A percentile compares a stretch with the other conserved stretches of the same genome.
Evolutionary conservation across 2,888 invertebrate species (phyloP).

Genomic region (Drosophila koepferae): DNA sequence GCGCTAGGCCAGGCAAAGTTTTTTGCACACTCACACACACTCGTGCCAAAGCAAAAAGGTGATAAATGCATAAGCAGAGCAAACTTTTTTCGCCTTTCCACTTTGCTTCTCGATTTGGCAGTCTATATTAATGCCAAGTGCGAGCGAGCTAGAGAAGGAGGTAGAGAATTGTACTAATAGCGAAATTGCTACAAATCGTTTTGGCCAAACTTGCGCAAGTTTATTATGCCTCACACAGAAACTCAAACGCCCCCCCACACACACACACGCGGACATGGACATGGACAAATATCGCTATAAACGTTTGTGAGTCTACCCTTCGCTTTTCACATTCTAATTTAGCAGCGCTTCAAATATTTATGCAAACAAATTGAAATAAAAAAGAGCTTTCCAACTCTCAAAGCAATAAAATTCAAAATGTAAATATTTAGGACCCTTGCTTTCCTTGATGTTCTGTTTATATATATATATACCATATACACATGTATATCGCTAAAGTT

Average conservation of each 20-base stretch:
- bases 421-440: constrained; percentile 46
- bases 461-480: too few species aligned
- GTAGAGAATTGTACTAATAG: constrained; percentile 67
- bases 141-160: constrained; percentile 15
- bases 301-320: constrained; percentile 43
- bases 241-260: constrained; percentile 21
- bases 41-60: constrained; percentile 66
- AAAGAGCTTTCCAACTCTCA: constrained; percentile 62
- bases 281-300: constrained; percentile 3
- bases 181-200: constrained; percentile 82
- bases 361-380: constrained; percentile 84
- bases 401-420: constrained; percentile 73
- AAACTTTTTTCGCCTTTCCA: constrained; percentile 67
- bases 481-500: too few species aligned
- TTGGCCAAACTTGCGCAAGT: constrained; percentile 79
- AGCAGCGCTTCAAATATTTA: constrained; percentile 79
- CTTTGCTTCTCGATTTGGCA: constrained; percentile 57
- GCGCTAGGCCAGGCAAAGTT: constrained; percentile 76
- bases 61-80: constrained; percentile 81
- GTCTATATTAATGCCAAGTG: constrained; percentile 1
- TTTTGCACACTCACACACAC: constrained; percentile 47
- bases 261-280: not conserved
- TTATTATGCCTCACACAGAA: constrained; percentile 59
- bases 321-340: constrained; percentile 74
- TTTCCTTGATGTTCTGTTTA: not conserved